These are phyloP conservation scores for Microtus richardsoni DNA, from an alignment of 2,113 vertebrate genomes.

Conservation along the genomic window DNA sequence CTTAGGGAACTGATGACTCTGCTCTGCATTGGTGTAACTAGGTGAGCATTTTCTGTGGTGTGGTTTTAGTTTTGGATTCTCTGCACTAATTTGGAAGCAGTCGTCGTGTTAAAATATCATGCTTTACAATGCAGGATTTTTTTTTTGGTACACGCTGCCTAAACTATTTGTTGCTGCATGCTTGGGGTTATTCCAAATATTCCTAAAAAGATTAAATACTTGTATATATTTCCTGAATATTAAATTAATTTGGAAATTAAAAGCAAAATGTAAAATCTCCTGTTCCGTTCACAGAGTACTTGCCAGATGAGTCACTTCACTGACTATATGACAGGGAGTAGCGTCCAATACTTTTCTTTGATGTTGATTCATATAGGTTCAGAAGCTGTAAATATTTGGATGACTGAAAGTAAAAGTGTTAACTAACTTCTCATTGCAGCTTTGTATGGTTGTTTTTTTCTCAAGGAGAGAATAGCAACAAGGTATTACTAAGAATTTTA, in stretches of 20 bases:
- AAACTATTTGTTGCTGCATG: neutral
- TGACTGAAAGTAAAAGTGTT: neutral
- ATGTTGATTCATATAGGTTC: neutral
- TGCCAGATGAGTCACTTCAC: neutral
- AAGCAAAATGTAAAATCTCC: neutral
- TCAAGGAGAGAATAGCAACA: slow-evolving; percentile 13
- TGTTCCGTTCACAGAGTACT: neutral
- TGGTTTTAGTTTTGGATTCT: neutral
- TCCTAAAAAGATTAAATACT: neutral
- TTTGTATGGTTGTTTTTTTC: neutral
- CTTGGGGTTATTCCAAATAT: neutral
- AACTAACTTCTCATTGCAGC: neutral
- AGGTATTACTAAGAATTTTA: slow-evolving; percentile 24
- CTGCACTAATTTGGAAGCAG: neutral
- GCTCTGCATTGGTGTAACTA: neutral
- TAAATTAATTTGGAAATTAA: slow-evolving; percentile 1
- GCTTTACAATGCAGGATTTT: neutral
- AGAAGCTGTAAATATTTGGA: slow-evolving; percentile 37
- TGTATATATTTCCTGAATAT: neutral
- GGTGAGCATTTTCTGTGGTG: neutral
- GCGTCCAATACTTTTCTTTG: neutral
- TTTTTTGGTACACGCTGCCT: neutral
- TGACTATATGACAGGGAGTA: neutral
- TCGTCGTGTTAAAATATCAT: neutral
- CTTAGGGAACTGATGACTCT: neutral